phyloP scores from a whole-genome alignment of 2,888 invertebrate species.

The Drosophila greeni region DNA sequence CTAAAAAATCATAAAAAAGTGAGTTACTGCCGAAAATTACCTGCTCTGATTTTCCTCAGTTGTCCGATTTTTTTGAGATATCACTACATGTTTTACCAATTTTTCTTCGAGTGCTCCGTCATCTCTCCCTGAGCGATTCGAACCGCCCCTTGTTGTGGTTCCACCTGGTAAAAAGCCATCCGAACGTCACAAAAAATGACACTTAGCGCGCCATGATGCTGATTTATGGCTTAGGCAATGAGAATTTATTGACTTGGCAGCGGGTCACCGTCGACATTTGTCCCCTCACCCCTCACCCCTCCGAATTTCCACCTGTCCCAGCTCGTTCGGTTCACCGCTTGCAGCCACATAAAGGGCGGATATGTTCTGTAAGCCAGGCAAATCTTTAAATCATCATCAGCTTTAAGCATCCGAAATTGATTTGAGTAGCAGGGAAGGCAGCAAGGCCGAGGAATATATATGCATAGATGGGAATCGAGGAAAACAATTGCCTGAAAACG shows the following conservation, averaged over 20 bases:
- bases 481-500: slow-evolving; percentile 35
- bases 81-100: background rate
- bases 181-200: slow-evolving; percentile 71
- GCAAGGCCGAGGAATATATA: background rate
- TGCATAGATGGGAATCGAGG: slow-evolving; percentile 23
- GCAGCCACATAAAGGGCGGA: slow-evolving; percentile 22
- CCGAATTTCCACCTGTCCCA: slow-evolving; percentile 7
- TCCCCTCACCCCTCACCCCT: slow-evolving; percentile 5
- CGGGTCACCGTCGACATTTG: slow-evolving; percentile 61
- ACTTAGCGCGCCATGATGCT: slow-evolving; percentile 73
- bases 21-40: background rate
- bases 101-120: slow-evolving; percentile 6
- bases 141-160: slow-evolving; percentile 39
- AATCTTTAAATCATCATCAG: slow-evolving; percentile 37
- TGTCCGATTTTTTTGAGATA: too few species aligned
- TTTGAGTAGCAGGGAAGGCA: slow-evolving; percentile 51
- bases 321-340: slow-evolving; percentile 11
- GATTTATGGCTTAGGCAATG: slow-evolving; percentile 74
- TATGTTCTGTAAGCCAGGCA: slow-evolving; percentile 35
- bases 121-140: slow-evolving; percentile 10
- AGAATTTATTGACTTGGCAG: slow-evolving; percentile 73
- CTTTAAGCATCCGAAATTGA: slow-evolving; percentile 63
- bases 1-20: background rate
- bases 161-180: slow-evolving; percentile 68
- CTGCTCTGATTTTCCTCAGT: background rate